Percentiles rank a stretch among this genome's conserved stretches.
These are phyloP conservation scores for Cremastobaeus sp. DNA, from an alignment of 2,888 invertebrate species.

Conservation along the genomic window DNA sequence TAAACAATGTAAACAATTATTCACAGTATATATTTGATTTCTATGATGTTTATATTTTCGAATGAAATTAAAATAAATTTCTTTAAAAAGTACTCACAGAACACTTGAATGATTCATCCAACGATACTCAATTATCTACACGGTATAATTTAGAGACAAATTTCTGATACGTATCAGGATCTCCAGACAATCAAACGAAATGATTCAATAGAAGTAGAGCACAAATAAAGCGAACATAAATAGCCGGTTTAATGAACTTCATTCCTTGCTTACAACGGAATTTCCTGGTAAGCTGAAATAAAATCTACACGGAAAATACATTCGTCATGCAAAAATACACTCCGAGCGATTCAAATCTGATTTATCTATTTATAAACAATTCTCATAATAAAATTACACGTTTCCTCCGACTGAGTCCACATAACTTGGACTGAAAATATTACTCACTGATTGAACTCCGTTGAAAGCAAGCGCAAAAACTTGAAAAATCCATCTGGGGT, in stretches of 20 bases:
- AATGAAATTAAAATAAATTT: too few relatives aligned
- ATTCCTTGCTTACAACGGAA: slow-evolving; percentile 32
- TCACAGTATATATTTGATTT: too few relatives aligned
- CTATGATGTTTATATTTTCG: too few relatives aligned
- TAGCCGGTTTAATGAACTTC: slow-evolving; percentile 38
- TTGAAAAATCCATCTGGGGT: too few relatives aligned
- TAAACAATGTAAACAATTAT: too few relatives aligned
- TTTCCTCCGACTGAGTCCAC: not conserved
- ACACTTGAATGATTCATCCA: too few relatives aligned
- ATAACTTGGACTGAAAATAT: too few relatives aligned
- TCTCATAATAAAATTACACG: slow-evolving; percentile 34
- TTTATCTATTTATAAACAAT: slow-evolving; percentile 36
- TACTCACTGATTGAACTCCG: too few relatives aligned
- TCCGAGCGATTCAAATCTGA: slow-evolving; percentile 25
- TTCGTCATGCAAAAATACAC: slow-evolving; percentile 27
- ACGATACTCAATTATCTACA: too few relatives aligned
- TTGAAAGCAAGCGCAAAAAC: too few relatives aligned
- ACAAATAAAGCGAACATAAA: slow-evolving; percentile 27
- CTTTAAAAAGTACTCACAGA: too few relatives aligned
- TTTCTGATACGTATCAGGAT: slow-evolving; percentile 7
- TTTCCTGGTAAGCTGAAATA: slow-evolving; percentile 25
- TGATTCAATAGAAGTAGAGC: not conserved
- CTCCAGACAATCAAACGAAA: slow-evolving; percentile 8
- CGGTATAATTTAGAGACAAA: not conserved
- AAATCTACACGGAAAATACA: slow-evolving; percentile 44